Evolutionary conservation across 2,797 vertebrate genomes (phyloP), one percentile per base, ranked within the genome.

Genomic region (Cryptoprocta ferox): DNA sequence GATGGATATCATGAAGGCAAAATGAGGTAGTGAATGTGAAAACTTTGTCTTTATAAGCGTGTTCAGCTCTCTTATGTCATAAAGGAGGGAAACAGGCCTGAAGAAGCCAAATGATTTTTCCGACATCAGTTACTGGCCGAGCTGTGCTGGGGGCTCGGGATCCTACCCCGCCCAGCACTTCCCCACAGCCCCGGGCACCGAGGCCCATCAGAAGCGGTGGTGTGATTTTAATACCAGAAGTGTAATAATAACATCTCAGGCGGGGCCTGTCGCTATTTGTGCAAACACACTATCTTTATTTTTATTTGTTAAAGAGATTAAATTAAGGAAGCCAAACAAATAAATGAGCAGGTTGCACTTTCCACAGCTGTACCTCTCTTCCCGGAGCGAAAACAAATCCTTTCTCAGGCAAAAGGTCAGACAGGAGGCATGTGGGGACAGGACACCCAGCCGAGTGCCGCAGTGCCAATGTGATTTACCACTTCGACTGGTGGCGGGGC

Each of bases 191-290:
- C 53, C 0, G 0, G 91, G 42, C 73, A 82, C 30, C 2, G 15
- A n/a, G 93, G 76, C 68, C 53, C 53, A 9, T 48, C 15, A 63
- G 89, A 83, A 28, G 96, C 90, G 90, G 94, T 73, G 24, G 42
- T 30, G 86, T n/a, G 68, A 82, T 90, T 98, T 98, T 99, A 98
- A 98, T 98, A 98, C 97, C 70, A 95, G 97, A 97, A 88, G 92
- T 87, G 89, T 98, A 98, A 97, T 98, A 97, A 98, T 81, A 97
- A 91, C 94, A 79, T 45, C 79, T 87, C 92, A 4, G 96, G 96
- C 94, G 91, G 95, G 42, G 73, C 0, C 88, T 94, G 97, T 95
- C 71, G 96, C 80, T 16, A 86, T 98, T 93, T 94, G 48, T 92
- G 94, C 65, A 92, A 98, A 98, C 94, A 98, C 82, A 96, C 91